Conservation (phyloP, 2,797 vertebrate genomes). For the Rhynchonycteris naso region DNA sequence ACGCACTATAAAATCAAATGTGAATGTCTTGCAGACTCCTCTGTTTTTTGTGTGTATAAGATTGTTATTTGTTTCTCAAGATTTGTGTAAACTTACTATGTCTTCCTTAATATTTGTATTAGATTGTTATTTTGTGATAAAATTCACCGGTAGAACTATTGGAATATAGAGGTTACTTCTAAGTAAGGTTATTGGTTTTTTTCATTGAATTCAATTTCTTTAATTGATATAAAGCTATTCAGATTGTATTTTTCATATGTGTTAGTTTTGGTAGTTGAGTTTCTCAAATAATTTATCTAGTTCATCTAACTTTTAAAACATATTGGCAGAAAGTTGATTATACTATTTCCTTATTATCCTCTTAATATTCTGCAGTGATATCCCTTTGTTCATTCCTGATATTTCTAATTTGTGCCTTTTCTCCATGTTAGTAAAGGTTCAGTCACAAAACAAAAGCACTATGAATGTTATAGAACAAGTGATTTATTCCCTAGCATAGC, state of each 20-base stretch:
- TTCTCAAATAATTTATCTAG: not conserved
- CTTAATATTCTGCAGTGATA: not conserved
- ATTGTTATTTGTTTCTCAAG: not conserved
- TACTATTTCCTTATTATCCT: not conserved
- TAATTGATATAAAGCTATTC: not conserved
- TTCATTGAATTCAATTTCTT: not conserved
- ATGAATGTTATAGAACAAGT: not conserved
- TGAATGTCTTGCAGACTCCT: not conserved
- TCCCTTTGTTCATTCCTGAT: not conserved
- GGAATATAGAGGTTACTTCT: not conserved
- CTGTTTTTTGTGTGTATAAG: not conserved
- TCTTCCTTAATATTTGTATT: not conserved
- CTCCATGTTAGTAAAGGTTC: not conserved
- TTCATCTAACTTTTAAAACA: slow-evolving; percentile 1
- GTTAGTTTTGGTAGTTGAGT: not conserved
- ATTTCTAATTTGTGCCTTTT: not conserved
- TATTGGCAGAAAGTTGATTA: not conserved
- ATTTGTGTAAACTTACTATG: not conserved
- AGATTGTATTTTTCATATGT: not conserved
- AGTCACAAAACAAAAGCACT: not conserved
- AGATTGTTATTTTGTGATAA: not conserved
- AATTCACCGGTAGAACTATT: not conserved
- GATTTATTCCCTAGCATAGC: not conserved
- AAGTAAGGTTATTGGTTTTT: not conserved
- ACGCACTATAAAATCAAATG: not conserved